Base-by-base conservation (phyloP, 2,113 vertebrate species). In the Tragelaphus imberbis region DNA sequence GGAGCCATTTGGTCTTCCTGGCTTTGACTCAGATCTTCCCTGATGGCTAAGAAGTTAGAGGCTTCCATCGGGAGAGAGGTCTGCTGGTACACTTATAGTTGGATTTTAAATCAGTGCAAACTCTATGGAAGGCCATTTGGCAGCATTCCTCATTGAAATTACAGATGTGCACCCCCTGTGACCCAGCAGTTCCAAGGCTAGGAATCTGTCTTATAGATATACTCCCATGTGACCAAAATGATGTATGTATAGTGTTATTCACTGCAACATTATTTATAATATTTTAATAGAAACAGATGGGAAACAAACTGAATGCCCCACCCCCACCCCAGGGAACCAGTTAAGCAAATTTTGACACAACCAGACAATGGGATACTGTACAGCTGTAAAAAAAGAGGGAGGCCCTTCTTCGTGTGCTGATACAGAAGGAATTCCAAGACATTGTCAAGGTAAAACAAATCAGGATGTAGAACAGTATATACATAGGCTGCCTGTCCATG, bases 201-300 rank as follows among this genome's bases (percentile, higher is more conserved):
- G 49, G 55, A 68, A 89, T 95, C 88, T 55, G 23, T 81, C 61
- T 56, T 82, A 58, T 55, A 58, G 47, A 36, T 75, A 16, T 17
- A n/a, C 28, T 93, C 21, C 28, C 84, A 28, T 36, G 55, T 82
- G 96, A 88, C 77, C 84, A 75, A 40, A 91, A 59, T 82, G 89
- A 90, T 95, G 59, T 61, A 58, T 58, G 44, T 84, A 16, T 77
- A 55, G 65, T n/a, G 58, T 81, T 96, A 82, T 93, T 98, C 53
- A 86, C 14, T 40, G 77, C 13, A 44, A 59, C 4, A 8, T 86
- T 90, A 59, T 95, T 97, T 94, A 75, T 91, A 91, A 79, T n/a
- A 94, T 95, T 97, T 94, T 91, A 91, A 79, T 27, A 94, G 88
- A 71, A 82, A 81, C 90, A 98, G 87, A 86, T 89, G 89, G 90